Base-by-base conservation (phyloP, 2,888 invertebrate genomes). In the Pterostichus madidus region DNA sequence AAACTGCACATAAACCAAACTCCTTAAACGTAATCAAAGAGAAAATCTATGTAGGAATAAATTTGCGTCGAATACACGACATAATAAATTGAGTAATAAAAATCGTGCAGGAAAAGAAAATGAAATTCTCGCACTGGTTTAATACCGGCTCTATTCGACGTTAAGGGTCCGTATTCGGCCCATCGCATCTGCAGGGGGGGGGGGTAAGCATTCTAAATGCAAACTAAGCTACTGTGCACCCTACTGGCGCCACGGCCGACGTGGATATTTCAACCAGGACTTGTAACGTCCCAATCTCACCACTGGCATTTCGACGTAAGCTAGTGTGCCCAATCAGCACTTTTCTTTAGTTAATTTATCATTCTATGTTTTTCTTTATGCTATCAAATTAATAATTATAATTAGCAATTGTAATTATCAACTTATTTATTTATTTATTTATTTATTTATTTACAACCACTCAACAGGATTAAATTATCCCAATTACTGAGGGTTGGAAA, bases 41-140 rank as follows among this genome's bases (percentile, higher is more conserved):
- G 77, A 77, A 77, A 77, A 77, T 77, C 77, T 77, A 77, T 77
- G 77, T 77, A 56, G 56, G 56, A 79, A 79, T 79, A 79, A 79
- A 79, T 79, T 79, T 68, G 64, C 52, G 64, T 79, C 79, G 68
- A 64, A 79, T 68, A 64, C 68, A 79, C 79, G 68, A 68, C 68
- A 79, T 79, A 79, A 79, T 79, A 79, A 79, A 79, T 79, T 79
- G 79, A 79, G 79, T 79, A 79, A 79, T 79, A 79, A 79, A 79
- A 79, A 79, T 79, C 79, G 79, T 64, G 79, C 68, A 64, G 79
- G 59, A 79, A 79, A 79, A 79, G 79, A 79, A 79, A 79, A 79
- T 79, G 79, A 79, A 79, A 79, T 79, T 79, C 79, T 79, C 64
- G 79, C 79, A 79, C 79, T 79, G 79, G 77, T 77, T 79, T 61